Evolutionary conservation across 1,140 invertebrate genomes (phyloP), one percentile per base, ranked within the genome.

Genomic region (Phocides pigmalion): DNA sequence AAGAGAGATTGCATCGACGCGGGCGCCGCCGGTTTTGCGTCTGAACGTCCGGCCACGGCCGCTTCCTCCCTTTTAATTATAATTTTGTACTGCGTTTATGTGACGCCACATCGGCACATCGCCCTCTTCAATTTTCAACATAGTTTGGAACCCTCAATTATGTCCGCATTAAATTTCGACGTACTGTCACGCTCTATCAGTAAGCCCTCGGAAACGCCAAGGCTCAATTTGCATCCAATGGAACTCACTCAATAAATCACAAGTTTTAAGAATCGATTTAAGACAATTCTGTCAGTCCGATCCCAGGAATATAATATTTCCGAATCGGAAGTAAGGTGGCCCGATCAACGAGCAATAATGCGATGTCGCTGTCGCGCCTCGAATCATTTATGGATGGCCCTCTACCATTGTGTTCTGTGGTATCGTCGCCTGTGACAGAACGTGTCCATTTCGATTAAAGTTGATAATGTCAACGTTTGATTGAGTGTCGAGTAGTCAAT

Each of bases 311-410:
- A 88, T 82, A 82, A 86, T 84, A 89, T 88, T 89, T 91, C 87
- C 87, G 88, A 91, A 89, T 91, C 88, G 88, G 88, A 91, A 91
- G 87, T 89, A 84, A 85, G 87, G 79, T 87, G 76, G 78, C 72
- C 79, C 75, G 81, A 86, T 87, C 79, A 81, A 87, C 82, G 71
- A 89, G 83, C 82, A 85, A 82, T 89, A 89, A 89, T 88, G 81
- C 74, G 79, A 77, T 89, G 84, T 89, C 78, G 81, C 70, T 74
- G 86, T 84, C 85, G 83, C 84, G 82, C 75, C 79, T 81, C 81
- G 85, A 79, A 87, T 89, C 83, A 71, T 81, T 88, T 88, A 91
- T 87, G 77, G 79, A 81, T 72, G 72, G 68, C 74, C 67, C 75
- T 70, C 46, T 73, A 90, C 88, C 64, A 87, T 62, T 46, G 54